Evolutionary conservation across 1,140 invertebrate species (phyloP), one percentile per base, ranked within the genome.

Genomic region (Homarus americanus): DNA sequence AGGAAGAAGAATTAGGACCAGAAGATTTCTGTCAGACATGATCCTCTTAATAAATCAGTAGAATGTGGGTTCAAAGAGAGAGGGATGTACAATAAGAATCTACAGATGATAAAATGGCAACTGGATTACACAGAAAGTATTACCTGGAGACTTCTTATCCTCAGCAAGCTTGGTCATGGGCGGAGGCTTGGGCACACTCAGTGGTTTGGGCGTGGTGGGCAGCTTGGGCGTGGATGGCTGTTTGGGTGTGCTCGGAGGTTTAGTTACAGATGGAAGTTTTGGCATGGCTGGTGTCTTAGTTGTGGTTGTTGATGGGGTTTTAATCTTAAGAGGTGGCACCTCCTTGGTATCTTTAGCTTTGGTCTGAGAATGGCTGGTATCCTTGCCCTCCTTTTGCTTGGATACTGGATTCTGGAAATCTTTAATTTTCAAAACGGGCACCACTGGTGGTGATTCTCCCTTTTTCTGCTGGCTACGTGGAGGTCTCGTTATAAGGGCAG

Each of bases 391-490:
- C 41, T 82, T 82, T 75, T 90, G 79, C 53, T 90, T 90, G 41
- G 49, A 5, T 10, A 40, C 20, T 12, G 87, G 36, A 38, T 82
- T 82, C 15, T 82, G 80, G 41, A 90, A 44, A 40, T 90, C 87
- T 38, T 90, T 90, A 44, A 90, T 90, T 38, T 90, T 90, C 41
- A 90, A 80, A 41, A 90, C 73, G 17, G 87, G 87, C 20, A 90
- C 66, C 0, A 75, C 79, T 17, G 79, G 87, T 3, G 87, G 87
- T 10, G 80, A 83, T 24, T 90, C 87, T 9, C 66, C 69, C 32
- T 75, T 69, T 63, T 90, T 90, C 80, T 90, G 87, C 41, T 90
- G 87, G 80, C 87, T 90, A 58, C 87, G 87, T 17, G 87, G 87
- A 3, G 87, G 80, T 40, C 87, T 40, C 1, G 87, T 90, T 66